Evolutionary conservation across 2,113 vertebrate genomes (phyloP).

Genomic region (Cercopithecus mona): DNA sequence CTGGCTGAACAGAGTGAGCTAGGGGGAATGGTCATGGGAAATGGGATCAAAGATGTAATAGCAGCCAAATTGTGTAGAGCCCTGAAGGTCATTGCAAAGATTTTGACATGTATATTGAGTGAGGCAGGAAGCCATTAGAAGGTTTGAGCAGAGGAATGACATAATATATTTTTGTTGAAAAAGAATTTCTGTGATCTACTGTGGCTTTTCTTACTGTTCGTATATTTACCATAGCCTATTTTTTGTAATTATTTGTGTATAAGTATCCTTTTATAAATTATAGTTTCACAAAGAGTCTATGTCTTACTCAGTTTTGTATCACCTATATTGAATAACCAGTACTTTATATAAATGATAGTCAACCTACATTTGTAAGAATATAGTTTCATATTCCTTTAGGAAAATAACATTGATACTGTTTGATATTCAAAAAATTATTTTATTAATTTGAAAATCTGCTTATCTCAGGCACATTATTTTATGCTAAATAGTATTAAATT

Average conservation of each 20-base stretch:
- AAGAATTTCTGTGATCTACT: not conserved
- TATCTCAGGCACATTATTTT: not conserved
- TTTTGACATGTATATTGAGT: constrained; percentile 43
- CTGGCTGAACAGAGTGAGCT: not conserved
- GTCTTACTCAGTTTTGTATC: not conserved
- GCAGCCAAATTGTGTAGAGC: not conserved
- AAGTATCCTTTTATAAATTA: not conserved
- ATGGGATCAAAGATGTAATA: constrained; percentile 26
- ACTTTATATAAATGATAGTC: not conserved
- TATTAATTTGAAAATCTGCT: not conserved
- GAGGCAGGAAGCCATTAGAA: constrained; percentile 31
- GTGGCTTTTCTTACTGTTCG: not conserved
- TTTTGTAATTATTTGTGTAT: not conserved
- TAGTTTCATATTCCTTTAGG: constrained; percentile 1
- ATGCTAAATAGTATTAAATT: not conserved
- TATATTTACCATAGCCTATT: not conserved
- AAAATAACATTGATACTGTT: not conserved
- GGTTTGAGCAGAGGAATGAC: not conserved
- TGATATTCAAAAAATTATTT: not conserved
- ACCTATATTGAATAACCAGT: not conserved
- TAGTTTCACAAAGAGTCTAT: not conserved
- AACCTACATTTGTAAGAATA: not conserved
- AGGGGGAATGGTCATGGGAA: not conserved
- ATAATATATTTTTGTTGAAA: not conserved
- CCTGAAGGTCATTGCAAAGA: constrained; percentile 20